phyloP scores from a whole-genome alignment of 2,113 vertebrate species.

The Callionymus lyra region DNA sequence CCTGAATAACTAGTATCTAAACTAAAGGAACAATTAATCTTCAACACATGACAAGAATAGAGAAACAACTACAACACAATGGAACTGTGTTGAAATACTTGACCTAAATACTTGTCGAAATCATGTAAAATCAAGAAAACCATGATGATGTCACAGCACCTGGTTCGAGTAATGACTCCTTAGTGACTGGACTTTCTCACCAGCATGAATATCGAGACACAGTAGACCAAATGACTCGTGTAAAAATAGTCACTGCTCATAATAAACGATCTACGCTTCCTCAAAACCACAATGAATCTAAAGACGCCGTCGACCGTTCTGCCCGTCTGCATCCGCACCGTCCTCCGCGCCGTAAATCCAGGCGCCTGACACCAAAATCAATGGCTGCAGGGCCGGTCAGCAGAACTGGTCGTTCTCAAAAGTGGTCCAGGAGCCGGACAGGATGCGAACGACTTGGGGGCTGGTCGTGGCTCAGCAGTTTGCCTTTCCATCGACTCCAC shows the following conservation, averaged over 20 bases:
- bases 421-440: conserved; percentile 36
- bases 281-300: conserved; percentile 41
- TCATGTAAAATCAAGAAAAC: no score
- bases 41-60: no score
- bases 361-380: conserved; percentile 59
- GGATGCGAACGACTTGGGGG: conserved; percentile 38
- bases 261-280: conserved; percentile 6
- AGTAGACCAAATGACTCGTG: no score
- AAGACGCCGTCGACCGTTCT: conserved; percentile 41
- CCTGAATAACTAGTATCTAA: no score
- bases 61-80: no score
- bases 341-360: conserved; percentile 56
- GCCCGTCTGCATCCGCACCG: conserved; percentile 41
- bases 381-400: conserved; percentile 49
- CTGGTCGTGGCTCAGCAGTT: conserved; percentile 35
- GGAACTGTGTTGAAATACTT: no score
- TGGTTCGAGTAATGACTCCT: no score
- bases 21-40: no score
- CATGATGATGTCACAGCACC: no score
- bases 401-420: conserved; percentile 48
- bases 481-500: conserved; percentile 12
- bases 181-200: no score
- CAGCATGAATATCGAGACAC: no score
- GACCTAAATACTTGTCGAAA: no score
- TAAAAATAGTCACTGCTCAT: conserved; percentile 34